Percentiles rank a stretch among this genome's conserved stretches.
These are phyloP conservation scores for Synodontis membranacea DNA, from an alignment of 2,113 vertebrate species.

Conservation along the genomic window DNA sequence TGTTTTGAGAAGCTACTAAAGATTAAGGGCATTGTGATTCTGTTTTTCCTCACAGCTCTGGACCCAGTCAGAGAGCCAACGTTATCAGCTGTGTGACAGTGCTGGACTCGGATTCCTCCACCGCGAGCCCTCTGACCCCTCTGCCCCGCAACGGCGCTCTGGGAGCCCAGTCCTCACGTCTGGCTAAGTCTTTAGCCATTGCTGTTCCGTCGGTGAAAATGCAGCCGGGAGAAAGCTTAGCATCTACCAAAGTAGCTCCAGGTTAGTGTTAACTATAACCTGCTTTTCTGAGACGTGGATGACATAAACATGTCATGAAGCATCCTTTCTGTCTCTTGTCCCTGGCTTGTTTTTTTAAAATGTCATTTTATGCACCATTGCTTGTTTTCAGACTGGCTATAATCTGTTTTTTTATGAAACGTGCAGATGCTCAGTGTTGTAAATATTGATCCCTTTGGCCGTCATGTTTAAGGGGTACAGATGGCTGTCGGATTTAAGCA, in stretches of 20 bases:
- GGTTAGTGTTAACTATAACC: conserved; percentile 17
- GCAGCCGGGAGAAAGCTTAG: conserved; percentile 79
- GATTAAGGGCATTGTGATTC: too few species aligned
- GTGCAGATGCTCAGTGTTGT: background rate
- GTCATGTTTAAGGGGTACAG: background rate
- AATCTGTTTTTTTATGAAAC: background rate
- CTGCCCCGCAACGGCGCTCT: conserved; percentile 75
- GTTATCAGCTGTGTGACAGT: conserved; percentile 99
- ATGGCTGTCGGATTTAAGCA: background rate
- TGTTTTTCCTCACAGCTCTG: conserved; percentile 49
- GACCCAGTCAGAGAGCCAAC: conserved; percentile 89
- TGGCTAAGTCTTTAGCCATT: conserved; percentile 81
- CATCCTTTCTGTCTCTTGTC: background rate
- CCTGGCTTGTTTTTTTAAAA: background rate
- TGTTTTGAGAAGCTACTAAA: too few species aligned
- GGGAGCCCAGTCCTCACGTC: conserved; percentile 70
- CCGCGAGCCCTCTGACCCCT: conserved; percentile 83
- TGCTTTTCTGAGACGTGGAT: background rate
- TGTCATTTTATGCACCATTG: background rate
- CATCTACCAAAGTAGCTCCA: conserved; percentile 73
- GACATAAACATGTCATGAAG: background rate
- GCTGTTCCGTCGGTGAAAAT: conserved; percentile 86
- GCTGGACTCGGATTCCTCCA: conserved; percentile 95
- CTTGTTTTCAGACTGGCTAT: background rate
- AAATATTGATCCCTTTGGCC: background rate